Evolutionary conservation across 1,140 invertebrate genomes (phyloP).

Genomic region (Nephotettix cincticeps): DNA sequence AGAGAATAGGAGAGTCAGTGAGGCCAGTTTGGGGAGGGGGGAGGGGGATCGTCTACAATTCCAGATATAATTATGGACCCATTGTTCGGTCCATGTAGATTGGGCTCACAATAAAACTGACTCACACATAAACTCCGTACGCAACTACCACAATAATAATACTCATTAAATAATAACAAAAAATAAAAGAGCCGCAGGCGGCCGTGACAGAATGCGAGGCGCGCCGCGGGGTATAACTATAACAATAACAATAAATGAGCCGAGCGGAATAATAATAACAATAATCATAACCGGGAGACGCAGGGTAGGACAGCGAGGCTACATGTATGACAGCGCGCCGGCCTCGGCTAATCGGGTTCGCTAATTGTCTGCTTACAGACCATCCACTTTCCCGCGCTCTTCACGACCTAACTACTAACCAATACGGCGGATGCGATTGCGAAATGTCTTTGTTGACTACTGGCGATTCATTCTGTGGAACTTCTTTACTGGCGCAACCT

Average conservation of each 20-base stretch:
- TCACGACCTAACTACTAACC: too few relatives aligned
- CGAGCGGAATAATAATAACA: conserved; percentile 35
- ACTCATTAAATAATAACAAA: conserved; percentile 28
- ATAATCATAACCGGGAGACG: conserved; percentile 34
- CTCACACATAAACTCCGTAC: neutral
- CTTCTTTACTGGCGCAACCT: too few relatives aligned
- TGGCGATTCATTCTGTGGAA: too few relatives aligned
- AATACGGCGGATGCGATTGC: too few relatives aligned
- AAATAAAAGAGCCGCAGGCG: conserved; percentile 11
- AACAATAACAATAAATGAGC: conserved; percentile 36
- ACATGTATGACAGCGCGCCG: conserved; percentile 11
- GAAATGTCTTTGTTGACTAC: too few relatives aligned
- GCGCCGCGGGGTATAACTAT: conserved; percentile 29
- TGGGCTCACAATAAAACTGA: conserved; percentile 14
- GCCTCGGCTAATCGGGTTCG: neutral
- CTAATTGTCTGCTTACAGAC: neutral
- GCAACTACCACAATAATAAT: conserved; percentile 24
- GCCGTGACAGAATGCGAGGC: conserved; percentile 24
- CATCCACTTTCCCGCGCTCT: neutral
- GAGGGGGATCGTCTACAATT: neutral
- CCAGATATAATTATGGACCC: conserved; percentile 12
- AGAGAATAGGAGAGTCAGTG: too few relatives aligned
- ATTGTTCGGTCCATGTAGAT: neutral
- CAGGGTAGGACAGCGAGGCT: neutral
- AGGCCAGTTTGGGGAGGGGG: too few relatives aligned